A percentile compares a stretch with the other conserved stretches of the same genome.
phyloP scores from a whole-genome alignment of 2,113 vertebrate genomes.

The Brienomyrus longianalis region DNA sequence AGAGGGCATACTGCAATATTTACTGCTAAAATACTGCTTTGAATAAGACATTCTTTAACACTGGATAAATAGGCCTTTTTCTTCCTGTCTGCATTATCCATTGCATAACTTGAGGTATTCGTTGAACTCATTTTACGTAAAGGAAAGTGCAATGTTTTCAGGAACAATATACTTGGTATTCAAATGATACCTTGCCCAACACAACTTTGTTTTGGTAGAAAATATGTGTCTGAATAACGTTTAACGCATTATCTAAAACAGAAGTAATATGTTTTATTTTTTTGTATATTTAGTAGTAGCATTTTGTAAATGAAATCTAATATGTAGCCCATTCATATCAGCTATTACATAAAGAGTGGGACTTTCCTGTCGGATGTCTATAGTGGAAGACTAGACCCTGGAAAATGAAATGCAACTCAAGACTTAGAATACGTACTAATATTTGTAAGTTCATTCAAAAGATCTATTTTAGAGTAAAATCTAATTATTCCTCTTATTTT shows the following conservation, averaged over 20 bases:
- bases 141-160: conserved; percentile 17
- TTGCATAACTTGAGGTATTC: conserved; percentile 13
- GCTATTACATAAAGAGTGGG: not conserved
- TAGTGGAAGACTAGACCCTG: not conserved
- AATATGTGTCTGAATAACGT: not conserved
- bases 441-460: not conserved
- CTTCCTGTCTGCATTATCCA: not conserved
- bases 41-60: not conserved
- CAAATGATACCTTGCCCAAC: not conserved
- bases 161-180: not conserved
- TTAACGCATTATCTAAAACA: not conserved
- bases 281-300: not conserved
- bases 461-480: conserved; percentile 3
- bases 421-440: not conserved
- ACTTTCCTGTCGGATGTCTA: not conserved
- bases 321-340: conserved; percentile 9
- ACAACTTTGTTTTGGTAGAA: conserved; percentile 15
- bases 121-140: not conserved
- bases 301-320: conserved; percentile 9
- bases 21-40: conserved; percentile 1
- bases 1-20: not conserved
- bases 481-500: not conserved
- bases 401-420: conserved; percentile 4
- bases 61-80: not conserved
- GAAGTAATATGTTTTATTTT: not conserved